phyloP scores from a whole-genome alignment of 2,113 vertebrate species.

The Phalacrocorax pelagicus region DNA sequence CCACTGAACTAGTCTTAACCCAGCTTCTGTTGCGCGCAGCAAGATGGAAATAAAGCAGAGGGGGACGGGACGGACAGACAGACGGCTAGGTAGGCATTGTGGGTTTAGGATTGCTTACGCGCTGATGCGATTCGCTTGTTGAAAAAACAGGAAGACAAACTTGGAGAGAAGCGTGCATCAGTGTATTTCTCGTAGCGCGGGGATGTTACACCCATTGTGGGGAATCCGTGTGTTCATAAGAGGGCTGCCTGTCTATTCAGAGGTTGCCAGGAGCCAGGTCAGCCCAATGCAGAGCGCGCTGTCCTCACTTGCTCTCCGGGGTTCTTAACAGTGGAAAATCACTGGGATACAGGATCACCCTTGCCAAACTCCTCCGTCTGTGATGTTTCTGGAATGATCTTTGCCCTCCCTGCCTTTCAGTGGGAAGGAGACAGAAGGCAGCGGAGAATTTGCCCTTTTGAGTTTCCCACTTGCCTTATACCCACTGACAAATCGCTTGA shows the following conservation, averaged over 20 bases:
- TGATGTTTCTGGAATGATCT: background rate
- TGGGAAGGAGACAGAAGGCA: background rate
- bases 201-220: background rate
- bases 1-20: background rate
- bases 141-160: background rate
- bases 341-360: background rate
- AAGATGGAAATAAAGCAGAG: background rate
- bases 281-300: background rate
- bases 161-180: rapidly evolving
- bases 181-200: rapidly evolving
- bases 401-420: background rate
- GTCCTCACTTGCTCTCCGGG: background rate
- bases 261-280: background rate
- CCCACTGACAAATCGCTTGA: rapidly evolving
- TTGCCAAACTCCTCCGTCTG: background rate
- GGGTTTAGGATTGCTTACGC: background rate
- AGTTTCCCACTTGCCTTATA: background rate
- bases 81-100: rapidly evolving
- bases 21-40: background rate
- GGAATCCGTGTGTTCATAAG: background rate
- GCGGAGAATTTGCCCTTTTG: background rate
- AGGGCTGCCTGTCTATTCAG: background rate
- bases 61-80: background rate
- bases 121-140: background rate
- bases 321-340: slow-evolving; percentile 1